Conservation (phyloP, 2,113 vertebrate species). For the Zosterops pallidus region DNA sequence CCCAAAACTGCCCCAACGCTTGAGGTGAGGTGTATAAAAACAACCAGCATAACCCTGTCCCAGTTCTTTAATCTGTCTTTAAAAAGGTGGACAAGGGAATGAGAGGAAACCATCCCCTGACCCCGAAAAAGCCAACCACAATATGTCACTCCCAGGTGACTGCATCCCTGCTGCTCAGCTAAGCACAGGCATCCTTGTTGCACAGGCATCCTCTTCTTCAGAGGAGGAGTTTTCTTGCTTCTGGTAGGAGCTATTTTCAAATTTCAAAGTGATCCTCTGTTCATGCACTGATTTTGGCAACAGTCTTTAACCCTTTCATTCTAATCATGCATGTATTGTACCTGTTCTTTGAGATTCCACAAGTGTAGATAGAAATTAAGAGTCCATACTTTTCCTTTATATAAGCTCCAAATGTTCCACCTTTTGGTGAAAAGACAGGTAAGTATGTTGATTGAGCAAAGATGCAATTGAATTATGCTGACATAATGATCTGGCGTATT, state of each 20-base stretch:
- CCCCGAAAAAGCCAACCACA: background rate
- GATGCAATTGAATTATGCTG: background rate
- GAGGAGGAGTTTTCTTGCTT: background rate
- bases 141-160: background rate
- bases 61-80: background rate
- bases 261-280: background rate
- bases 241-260: background rate
- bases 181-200: background rate
- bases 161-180: background rate
- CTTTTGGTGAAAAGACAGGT: background rate
- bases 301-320: background rate
- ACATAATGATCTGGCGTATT: background rate
- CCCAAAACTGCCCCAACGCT: background rate
- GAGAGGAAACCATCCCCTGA: rapidly evolving
- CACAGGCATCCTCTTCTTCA: background rate
- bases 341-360: background rate
- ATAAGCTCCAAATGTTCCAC: background rate
- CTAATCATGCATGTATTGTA: background rate
- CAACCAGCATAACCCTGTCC: no score
- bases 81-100: rapidly evolving
- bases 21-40: background rate
- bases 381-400: background rate
- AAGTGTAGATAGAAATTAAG: background rate
- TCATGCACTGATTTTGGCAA: background rate
- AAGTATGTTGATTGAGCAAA: background rate